Evolutionary conservation across 2,113 vertebrate species (phyloP).

Genomic region (Picathartes gymnocephalus): DNA sequence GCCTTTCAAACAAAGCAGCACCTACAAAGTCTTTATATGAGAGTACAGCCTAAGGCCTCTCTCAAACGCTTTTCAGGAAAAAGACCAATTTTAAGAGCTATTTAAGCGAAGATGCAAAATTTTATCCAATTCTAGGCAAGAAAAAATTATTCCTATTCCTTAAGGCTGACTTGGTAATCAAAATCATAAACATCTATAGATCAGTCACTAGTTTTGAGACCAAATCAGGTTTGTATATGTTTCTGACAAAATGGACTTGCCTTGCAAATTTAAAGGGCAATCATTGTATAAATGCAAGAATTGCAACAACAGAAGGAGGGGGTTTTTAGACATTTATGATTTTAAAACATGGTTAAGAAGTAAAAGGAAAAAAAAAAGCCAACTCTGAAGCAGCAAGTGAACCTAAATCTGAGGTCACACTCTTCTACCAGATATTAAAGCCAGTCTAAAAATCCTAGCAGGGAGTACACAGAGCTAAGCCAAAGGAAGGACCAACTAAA

Average conservation of each 20-base stretch:
- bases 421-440: background rate
- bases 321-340: background rate
- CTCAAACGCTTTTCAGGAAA: background rate
- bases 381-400: background rate
- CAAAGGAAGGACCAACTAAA: background rate
- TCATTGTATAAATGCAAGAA: background rate
- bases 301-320: background rate
- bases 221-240: background rate
- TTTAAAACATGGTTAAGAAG: background rate
- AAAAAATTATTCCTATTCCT: background rate
- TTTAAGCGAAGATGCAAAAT: background rate
- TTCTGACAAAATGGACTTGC: background rate
- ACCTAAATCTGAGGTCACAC: background rate
- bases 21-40: background rate
- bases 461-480: background rate
- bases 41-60: background rate
- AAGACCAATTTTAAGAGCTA: background rate
- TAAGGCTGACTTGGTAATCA: background rate
- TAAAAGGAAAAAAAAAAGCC: fast-evolving
- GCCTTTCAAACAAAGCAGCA: background rate
- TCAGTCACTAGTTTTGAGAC: background rate
- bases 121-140: background rate
- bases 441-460: background rate
- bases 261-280: background rate
- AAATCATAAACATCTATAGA: background rate